Evolutionary conservation across 2,113 vertebrate genomes (phyloP).

Genomic region (Calidris pugnax): DNA sequence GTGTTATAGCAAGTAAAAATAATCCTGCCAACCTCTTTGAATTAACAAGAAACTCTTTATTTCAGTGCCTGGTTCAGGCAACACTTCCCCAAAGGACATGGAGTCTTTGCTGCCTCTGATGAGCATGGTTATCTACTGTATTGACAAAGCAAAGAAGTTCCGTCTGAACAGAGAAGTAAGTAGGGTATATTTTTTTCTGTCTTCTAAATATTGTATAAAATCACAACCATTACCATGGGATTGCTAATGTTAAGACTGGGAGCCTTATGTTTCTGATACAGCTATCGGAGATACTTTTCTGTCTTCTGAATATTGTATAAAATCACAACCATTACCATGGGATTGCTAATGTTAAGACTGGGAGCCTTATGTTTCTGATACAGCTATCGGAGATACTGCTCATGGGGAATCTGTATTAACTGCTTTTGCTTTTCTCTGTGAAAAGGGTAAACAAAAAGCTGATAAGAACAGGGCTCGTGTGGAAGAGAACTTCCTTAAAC

Average conservation of each 20-base stretch:
- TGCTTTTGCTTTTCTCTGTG: neutral
- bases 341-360: neutral
- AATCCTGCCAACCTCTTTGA: neutral
- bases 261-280: neutral
- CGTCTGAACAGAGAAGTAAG: slow-evolving; percentile 96
- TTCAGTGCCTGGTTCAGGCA: slow-evolving; percentile 96
- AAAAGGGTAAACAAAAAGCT: slow-evolving; percentile 93
- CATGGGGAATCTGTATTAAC: neutral
- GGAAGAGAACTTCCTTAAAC: slow-evolving; percentile 97
- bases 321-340: neutral
- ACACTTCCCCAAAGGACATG: slow-evolving; percentile 99
- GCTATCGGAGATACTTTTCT: neutral
- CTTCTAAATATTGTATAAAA: neutral
- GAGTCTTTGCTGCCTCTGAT: slow-evolving; percentile 93
- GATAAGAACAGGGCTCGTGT: slow-evolving; percentile 95
- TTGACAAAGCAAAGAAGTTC: slow-evolving; percentile 98
- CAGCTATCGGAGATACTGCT: neutral
- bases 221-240: neutral
- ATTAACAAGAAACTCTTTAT: slow-evolving; percentile 32
- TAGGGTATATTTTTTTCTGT: neutral
- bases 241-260: neutral
- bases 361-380: neutral
- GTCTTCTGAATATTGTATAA: neutral
- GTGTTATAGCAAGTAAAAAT: no score
- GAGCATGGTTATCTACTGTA: slow-evolving; percentile 99